Evolutionary conservation across 2,888 invertebrate species (phyloP), one percentile per base, ranked within the genome.

Genomic region (Eristalis intricaria): DNA sequence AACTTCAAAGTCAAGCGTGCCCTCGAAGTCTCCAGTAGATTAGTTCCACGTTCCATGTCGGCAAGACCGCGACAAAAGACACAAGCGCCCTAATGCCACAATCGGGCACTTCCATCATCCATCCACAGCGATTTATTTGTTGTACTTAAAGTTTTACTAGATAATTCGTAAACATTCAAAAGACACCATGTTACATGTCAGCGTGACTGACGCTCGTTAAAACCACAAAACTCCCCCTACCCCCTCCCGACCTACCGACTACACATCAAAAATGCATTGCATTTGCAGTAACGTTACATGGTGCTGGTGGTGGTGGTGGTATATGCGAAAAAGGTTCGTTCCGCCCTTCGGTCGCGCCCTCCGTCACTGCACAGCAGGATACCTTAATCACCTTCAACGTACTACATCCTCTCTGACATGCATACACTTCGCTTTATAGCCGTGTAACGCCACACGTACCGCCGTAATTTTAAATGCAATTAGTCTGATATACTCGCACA

Each of bases 171-270:
- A 60, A 60, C 60, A 60, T 60, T 60, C 26, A 60, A 60, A 60
- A 60, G 60, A 60, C 60, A 60, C 60, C 23, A 29, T 60, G 26
- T 26, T 13, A 60, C 60, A 29, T 60, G 60, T 26, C 60, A 29
- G 60, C 60, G 60, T 60, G 60, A 60, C 60, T 60, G 60, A 60
- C 60, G 60, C 60, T 60, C 60, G 60, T 60, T 60, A 60, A 60
- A 60, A 50, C 50, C 50, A 50, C 50, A 50, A 50, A 50, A 50
- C 50, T 50, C 19, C 50, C n/a, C 50, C 7, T n/a, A n/a, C 5
- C 43, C 19, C 4, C 43, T 2, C 43, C 43, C n/a, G 15, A 4
- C 1, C 43, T 5, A n/a, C n/a, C 43, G 4, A 19, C 43, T 43
- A n/a, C 50, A 50, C 50, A 50, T 50, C 50, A 50, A 19, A 50